These are phyloP conservation scores for Anagyrus pseudococci DNA, from an alignment of 2,888 invertebrate species.

Conservation along the genomic window DNA sequence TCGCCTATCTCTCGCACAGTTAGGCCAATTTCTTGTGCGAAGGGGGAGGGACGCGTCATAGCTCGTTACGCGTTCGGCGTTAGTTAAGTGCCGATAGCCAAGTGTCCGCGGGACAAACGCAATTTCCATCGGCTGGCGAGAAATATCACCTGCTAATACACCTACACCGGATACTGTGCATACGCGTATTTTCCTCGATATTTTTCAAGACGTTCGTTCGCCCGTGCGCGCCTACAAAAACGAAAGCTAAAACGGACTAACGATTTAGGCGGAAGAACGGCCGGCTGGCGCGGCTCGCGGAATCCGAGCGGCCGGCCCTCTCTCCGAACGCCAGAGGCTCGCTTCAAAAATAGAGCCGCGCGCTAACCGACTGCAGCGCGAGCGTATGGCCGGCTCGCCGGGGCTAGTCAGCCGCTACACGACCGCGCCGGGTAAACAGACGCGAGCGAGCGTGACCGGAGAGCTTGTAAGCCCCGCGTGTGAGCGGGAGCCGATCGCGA, in stretches of 20 bases:
- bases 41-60: no score
- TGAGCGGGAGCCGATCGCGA: not conserved
- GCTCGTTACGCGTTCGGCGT: no score
- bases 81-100: no score
- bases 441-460: not conserved
- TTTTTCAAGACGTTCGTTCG: no score
- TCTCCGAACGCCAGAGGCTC: no score
- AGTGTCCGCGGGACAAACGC: no score
- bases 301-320: not conserved
- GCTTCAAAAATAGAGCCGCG: slow-evolving; percentile 27
- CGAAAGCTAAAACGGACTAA: not conserved
- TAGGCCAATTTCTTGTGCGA: slow-evolving; percentile 1
- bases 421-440: slow-evolving; percentile 8
- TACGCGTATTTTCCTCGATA: no score
- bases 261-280: slow-evolving; percentile 8
- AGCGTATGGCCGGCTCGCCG: not conserved
- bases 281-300: slow-evolving; percentile 10
- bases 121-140: no score
- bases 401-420: slow-evolving; percentile 16
- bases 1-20: no score
- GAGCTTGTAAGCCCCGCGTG: not conserved
- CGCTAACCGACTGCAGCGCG: not conserved
- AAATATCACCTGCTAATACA: no score
- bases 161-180: no score
- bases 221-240: no score